phyloP scores from a whole-genome alignment of 2,888 invertebrate genomes.

The Calameuta pallipes region DNA sequence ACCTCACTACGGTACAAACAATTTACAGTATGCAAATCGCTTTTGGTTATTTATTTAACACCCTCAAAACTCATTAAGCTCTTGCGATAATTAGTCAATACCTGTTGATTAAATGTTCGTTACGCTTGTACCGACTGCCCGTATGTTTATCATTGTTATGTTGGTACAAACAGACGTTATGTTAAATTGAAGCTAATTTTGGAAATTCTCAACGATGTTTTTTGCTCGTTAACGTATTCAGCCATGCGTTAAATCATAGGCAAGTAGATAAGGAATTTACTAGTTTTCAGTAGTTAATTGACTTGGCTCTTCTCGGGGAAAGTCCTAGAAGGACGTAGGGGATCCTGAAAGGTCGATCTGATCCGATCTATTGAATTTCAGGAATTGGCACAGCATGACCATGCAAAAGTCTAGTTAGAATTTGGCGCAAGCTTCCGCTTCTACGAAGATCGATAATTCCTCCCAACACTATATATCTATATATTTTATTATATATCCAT shows the following conservation, averaged over 20 bases:
- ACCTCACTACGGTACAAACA: too few relatives aligned
- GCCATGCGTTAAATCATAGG: background rate
- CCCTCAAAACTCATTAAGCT: background rate
- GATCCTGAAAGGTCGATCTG: background rate
- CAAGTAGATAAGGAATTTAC: background rate
- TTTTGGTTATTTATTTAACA: background rate
- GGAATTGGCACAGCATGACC: constrained; percentile 59
- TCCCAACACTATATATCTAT: background rate
- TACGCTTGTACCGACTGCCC: background rate
- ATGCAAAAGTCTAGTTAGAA: constrained; percentile 38
- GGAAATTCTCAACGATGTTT: background rate
- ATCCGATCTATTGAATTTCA: constrained; percentile 12
- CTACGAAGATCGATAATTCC: background rate
- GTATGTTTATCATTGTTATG: background rate
- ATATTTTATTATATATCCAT: background rate
- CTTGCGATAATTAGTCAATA: background rate
- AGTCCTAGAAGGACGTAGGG: background rate
- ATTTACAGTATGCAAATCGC: too few relatives aligned
- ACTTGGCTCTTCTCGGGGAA: background rate
- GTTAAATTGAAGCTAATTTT: background rate
- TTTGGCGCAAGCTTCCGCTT: background rate
- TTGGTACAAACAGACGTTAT: background rate
- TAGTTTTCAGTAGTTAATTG: background rate
- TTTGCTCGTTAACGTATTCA: background rate
- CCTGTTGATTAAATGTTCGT: background rate